phyloP scores from a whole-genome alignment of 2,113 vertebrate genomes.

The Rallus limicola region DNA sequence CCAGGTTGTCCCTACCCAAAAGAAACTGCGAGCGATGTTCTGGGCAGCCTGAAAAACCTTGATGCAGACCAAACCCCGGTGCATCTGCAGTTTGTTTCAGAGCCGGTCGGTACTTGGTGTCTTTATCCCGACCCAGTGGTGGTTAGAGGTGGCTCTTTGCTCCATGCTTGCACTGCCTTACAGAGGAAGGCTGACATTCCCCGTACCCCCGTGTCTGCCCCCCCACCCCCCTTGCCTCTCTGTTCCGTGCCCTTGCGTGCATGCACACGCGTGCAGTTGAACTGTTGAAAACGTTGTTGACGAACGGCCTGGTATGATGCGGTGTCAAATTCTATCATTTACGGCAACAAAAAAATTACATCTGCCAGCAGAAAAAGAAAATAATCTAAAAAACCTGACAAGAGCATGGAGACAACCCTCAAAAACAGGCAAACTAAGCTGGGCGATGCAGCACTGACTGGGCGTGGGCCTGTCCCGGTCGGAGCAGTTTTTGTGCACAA shows the following conservation, averaged over 20 bases:
- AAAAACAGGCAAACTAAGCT: background rate
- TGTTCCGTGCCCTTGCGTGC: background rate
- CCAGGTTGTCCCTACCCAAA: background rate
- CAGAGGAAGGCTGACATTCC: background rate
- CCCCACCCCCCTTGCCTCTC: background rate
- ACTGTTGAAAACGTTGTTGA: slow-evolving; percentile 63
- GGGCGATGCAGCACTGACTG: background rate
- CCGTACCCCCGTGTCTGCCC: background rate
- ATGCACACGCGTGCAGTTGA: slow-evolving; percentile 12
- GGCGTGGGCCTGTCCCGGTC: rapidly evolving
- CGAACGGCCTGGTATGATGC: slow-evolving; percentile 49
- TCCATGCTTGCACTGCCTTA: rapidly evolving
- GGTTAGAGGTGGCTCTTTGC: background rate
- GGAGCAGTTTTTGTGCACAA: background rate
- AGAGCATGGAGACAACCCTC: background rate
- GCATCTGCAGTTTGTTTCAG: rapidly evolving
- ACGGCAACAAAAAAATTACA: background rate
- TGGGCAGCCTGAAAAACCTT: background rate
- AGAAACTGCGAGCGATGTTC: background rate
- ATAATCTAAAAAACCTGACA: background rate
- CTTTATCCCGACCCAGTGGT: rapidly evolving
- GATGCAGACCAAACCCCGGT: rapidly evolving
- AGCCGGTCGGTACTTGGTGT: rapidly evolving
- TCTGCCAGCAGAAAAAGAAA: background rate
- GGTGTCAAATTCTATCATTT: slow-evolving; percentile 18